Conservation (phyloP, 2,113 vertebrate species). For the Rhinogobius similis region DNA sequence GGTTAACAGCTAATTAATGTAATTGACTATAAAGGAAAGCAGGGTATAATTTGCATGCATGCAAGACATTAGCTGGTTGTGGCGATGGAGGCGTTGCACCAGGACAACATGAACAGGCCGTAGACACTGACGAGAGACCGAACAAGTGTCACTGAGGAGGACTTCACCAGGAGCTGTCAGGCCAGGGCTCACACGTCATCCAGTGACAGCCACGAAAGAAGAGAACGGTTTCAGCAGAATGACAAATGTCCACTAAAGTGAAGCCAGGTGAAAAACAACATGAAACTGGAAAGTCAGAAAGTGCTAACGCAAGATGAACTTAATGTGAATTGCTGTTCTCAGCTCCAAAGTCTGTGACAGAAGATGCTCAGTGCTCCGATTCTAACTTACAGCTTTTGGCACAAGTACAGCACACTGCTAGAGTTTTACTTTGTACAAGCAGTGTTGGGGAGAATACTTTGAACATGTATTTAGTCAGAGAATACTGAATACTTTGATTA, state of each 20-base stretch:
- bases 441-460: no score
- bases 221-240: neutral
- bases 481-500: no score
- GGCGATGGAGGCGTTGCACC: constrained; percentile 13
- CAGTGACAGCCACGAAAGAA: neutral
- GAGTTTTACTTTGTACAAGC: neutral
- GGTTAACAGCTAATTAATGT: constrained; percentile 27
- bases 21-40: constrained; percentile 47
- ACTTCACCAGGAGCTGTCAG: constrained; percentile 21
- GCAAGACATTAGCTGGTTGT: constrained; percentile 32
- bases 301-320: neutral
- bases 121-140: constrained; percentile 27
- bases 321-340: neutral
- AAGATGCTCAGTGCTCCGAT: neutral
- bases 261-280: neutral
- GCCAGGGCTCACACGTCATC: neutral
- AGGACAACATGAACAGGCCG: constrained; percentile 27
- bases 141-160: constrained; percentile 35
- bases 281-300: neutral
- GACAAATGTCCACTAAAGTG: constrained; percentile 5
- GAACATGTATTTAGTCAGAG: no score
- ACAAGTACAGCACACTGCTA: neutral
- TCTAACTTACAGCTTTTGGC: neutral
- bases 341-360: neutral
- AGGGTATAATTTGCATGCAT: constrained; percentile 39